Conservation (phyloP, 2,797 vertebrate genomes). For the Sternarchorhynchus goeldii region DNA sequence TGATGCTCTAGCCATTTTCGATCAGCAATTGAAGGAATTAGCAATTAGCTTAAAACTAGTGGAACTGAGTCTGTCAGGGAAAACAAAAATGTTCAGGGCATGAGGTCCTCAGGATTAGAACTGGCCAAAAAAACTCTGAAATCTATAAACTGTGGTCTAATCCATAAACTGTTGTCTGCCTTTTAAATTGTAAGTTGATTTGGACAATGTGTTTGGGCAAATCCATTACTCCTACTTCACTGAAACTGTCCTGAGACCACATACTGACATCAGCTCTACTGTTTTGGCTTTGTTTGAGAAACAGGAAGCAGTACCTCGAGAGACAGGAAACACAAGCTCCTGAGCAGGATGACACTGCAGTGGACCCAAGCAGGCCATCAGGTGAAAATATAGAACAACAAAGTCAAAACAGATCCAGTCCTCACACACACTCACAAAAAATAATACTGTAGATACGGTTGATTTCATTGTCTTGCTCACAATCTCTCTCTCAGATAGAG, state of each 20-base stretch:
- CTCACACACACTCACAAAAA: neutral
- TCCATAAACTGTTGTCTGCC: too few species aligned
- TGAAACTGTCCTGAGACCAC: neutral
- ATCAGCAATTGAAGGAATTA: too few species aligned
- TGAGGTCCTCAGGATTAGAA: too few species aligned
- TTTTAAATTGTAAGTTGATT: too few species aligned
- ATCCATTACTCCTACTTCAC: neutral
- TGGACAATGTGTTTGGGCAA: too few species aligned
- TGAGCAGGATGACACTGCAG: conserved; percentile 62
- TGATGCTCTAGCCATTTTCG: too few species aligned
- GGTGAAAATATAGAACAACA: conserved; percentile 56
- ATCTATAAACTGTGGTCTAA: too few species aligned
- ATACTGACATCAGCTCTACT: neutral
- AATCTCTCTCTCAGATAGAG: conserved; percentile 55
- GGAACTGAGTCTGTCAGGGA: too few species aligned
- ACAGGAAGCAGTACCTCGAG: conserved; percentile 76
- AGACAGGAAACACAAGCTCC: conserved; percentile 54
- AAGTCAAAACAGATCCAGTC: neutral
- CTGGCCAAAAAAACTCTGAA: too few species aligned
- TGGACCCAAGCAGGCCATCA: conserved; percentile 55
- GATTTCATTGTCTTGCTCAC: neutral
- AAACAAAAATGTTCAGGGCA: too few species aligned
- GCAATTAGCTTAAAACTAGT: too few species aligned
- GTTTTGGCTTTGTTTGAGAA: conserved; percentile 20
- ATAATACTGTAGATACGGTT: neutral